Evolutionary conservation across 2,888 invertebrate genomes (phyloP).

Genomic region (Auanema freiburgensis): DNA sequence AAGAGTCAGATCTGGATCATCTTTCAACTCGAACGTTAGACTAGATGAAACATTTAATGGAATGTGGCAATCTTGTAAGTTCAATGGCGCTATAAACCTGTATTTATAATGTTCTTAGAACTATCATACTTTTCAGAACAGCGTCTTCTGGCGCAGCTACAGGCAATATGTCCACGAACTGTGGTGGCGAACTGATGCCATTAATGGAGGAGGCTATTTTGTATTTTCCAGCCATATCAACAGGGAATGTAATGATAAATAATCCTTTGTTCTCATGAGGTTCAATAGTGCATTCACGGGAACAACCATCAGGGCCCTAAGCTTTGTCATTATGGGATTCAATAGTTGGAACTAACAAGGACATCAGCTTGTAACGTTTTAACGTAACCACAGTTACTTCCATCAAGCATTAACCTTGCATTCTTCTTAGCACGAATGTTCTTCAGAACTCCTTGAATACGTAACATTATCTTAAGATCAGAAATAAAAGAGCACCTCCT

Average conservation of each 20-base stretch:
- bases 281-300: constrained; percentile 26
- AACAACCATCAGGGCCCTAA: constrained; percentile 42
- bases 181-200: neutral
- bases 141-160: neutral
- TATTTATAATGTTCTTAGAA: too few relatives aligned
- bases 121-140: neutral
- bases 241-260: constrained; percentile 26
- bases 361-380: constrained; percentile 33
- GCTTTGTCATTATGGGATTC: neutral
- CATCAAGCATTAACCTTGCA: constrained; percentile 36
- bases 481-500: neutral
- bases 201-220: neutral
- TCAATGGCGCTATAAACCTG: too few relatives aligned
- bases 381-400: constrained; percentile 37
- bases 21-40: too few relatives aligned
- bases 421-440: constrained; percentile 25
- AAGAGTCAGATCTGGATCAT: too few relatives aligned
- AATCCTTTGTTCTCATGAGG: constrained; percentile 21
- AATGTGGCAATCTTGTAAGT: too few relatives aligned
- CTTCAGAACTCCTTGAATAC: neutral
- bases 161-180: neutral
- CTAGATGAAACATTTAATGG: too few relatives aligned
- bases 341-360: constrained; percentile 19
- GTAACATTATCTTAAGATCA: neutral
- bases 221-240: constrained; percentile 18